These are phyloP conservation scores for Crypturellus tataupa DNA, from an alignment of 2,797 vertebrate genomes.

Conservation along the genomic window DNA sequence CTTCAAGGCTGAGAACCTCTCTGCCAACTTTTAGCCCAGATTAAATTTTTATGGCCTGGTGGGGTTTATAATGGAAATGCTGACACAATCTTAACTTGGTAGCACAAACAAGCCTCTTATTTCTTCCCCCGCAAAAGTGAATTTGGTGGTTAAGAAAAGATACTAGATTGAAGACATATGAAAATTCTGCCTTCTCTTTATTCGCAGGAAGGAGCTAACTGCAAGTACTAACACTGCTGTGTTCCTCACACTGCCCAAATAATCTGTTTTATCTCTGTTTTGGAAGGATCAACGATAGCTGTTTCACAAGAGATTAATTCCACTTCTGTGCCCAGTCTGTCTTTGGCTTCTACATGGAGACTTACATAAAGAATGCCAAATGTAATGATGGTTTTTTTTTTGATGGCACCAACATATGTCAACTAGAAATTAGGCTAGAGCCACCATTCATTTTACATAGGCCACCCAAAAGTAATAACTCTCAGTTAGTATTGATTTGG, in stretches of 20 bases:
- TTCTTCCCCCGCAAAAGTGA: slow-evolving; percentile 4
- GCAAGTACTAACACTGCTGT: neutral
- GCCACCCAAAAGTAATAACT: slow-evolving; percentile 38
- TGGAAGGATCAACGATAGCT: neutral
- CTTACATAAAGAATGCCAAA: slow-evolving; percentile 50
- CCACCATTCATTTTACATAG: neutral
- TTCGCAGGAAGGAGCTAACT: neutral
- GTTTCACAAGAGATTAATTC: slow-evolving; percentile 59
- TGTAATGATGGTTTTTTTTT: slow-evolving; percentile 31
- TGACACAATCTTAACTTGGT: slow-evolving; percentile 12
- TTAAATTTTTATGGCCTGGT: slow-evolving; percentile 54
- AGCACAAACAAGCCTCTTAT: slow-evolving; percentile 29
- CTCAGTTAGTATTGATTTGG: slow-evolving; percentile 38
- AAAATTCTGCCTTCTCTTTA: slow-evolving; percentile 11
- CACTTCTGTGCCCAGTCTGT: slow-evolving; percentile 31
- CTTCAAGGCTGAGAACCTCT: slow-evolving; percentile 3
- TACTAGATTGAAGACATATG: neutral
- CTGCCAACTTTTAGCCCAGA: slow-evolving; percentile 28
- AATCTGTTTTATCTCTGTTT: slow-evolving; percentile 48
- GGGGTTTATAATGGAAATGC: neutral
- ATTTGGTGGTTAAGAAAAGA: slow-evolving; percentile 38
- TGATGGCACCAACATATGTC: slow-evolving; percentile 44
- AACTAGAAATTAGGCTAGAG: slow-evolving; percentile 35
- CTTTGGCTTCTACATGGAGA: neutral
- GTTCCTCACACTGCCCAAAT: neutral